Percentiles rank a stretch among this genome's conserved stretches.
phyloP scores from a whole-genome alignment of 2,888 invertebrate species.

The Nephrocerus scutellatus region DNA sequence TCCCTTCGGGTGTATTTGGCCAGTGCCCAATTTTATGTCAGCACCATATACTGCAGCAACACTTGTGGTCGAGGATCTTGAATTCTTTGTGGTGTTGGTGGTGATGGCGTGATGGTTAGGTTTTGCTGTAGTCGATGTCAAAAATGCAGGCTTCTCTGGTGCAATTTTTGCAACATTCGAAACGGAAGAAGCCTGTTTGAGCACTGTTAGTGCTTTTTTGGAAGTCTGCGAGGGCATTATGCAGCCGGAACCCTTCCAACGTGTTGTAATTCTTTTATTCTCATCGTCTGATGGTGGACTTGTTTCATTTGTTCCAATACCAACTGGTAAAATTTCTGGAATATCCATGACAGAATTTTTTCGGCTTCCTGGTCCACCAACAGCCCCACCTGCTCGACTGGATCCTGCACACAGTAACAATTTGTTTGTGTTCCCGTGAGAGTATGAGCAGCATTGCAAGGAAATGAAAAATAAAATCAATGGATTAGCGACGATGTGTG shows the following conservation, averaged over 20 bases:
- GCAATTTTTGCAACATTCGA: slow-evolving; percentile 37
- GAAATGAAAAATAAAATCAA: too few species aligned
- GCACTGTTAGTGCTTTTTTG: slow-evolving; percentile 38
- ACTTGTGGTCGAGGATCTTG: neutral
- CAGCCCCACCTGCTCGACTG: slow-evolving; percentile 45
- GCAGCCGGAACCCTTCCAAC: slow-evolving; percentile 44
- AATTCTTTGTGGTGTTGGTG: slow-evolving; percentile 27
- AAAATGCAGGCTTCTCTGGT: slow-evolving; percentile 11
- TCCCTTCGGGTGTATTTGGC: slow-evolving; percentile 73
- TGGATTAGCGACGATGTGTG: too few species aligned
- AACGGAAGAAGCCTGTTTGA: slow-evolving; percentile 41
- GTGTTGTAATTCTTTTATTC: slow-evolving; percentile 33
- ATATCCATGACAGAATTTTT: slow-evolving; percentile 57
- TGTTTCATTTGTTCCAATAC: slow-evolving; percentile 48
- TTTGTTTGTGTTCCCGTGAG: too few species aligned
- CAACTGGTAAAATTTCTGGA: slow-evolving; percentile 44
- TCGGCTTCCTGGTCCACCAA: slow-evolving; percentile 45
- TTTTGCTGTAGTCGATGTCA: slow-evolving; percentile 20
- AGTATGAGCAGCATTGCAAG: too few species aligned
- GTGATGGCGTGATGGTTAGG: slow-evolving; percentile 25
- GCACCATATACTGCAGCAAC: slow-evolving; percentile 25
- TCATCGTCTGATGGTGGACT: slow-evolving; percentile 56
- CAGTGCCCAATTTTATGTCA: slow-evolving; percentile 60
- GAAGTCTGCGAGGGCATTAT: slow-evolving; percentile 36
- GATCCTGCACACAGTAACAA: slow-evolving; percentile 36